These are phyloP conservation scores for Amphimedon queenslandica DNA, from an alignment of 37 sponge, comb jelly and placozoan species.

Conservation along the genomic window DNA sequence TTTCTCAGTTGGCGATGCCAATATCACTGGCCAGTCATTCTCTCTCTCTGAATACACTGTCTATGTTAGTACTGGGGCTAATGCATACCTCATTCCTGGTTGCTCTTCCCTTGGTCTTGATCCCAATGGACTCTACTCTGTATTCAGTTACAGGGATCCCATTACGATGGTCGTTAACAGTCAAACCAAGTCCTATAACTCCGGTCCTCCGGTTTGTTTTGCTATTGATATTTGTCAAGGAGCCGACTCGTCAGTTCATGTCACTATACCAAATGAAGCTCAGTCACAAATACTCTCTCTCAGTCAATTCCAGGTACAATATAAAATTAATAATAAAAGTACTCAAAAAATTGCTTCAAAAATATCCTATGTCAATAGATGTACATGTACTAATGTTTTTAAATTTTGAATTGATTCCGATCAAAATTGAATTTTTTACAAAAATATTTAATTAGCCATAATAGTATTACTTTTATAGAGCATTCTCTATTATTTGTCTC, in stretches of 20 bases:
- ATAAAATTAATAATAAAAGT: too few species aligned
- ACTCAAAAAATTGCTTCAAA: neutral
- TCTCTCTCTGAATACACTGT: neutral
- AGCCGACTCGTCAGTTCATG: constrained; percentile 5
- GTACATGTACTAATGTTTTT: too few species aligned
- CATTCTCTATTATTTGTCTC: neutral
- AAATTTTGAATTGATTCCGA: too few species aligned
- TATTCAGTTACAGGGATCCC: neutral
- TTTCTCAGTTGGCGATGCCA: neutral
- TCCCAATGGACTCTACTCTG: constrained; percentile 9
- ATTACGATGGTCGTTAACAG: neutral
- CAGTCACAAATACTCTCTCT: too few species aligned
- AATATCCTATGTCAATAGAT: neutral
- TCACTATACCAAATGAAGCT: neutral
- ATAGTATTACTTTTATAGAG: neutral
- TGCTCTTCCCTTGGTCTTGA: constrained; percentile 6
- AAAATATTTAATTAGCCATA: neutral
- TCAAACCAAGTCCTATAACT: neutral
- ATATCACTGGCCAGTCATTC: neutral
- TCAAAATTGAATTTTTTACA: too few species aligned
- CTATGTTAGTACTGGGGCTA: neutral
- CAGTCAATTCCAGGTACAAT: too few species aligned
- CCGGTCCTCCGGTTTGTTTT: constrained; percentile 16
- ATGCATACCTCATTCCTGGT: neutral
- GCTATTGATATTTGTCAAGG: constrained; percentile 35